phyloP scores from a whole-genome alignment of 2,888 invertebrate genomes.

The Criorhina ranunculi region DNA sequence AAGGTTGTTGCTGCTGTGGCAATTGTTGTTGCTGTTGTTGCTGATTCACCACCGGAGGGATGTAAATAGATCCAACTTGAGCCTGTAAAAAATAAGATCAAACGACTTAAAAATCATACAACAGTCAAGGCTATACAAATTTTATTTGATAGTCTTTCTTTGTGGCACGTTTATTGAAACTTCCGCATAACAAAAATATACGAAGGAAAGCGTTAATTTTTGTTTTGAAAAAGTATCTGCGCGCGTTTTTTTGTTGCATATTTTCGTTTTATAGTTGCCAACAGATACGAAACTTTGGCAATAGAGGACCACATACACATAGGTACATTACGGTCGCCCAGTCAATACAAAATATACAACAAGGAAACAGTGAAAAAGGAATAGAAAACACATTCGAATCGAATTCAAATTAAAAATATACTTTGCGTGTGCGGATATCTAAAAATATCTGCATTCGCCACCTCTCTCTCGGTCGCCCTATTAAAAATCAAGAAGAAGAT shows the following conservation, averaged over 20 bases:
- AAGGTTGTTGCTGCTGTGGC: constrained; percentile 82
- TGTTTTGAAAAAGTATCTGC: constrained; percentile 9
- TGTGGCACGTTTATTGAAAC: constrained; percentile 43
- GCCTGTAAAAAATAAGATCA: constrained; percentile 78
- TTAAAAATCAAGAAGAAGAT: background rate
- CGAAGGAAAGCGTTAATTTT: constrained; percentile 9
- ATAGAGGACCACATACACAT: constrained; percentile 40
- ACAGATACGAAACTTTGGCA: constrained; percentile 49
- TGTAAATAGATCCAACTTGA: constrained; percentile 86
- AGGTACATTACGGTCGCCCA: constrained; percentile 13
- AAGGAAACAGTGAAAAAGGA: constrained; percentile 42
- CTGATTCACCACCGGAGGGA: constrained; percentile 85
- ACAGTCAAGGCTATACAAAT: constrained; percentile 26
- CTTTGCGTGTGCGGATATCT: constrained; percentile 73
- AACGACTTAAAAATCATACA: background rate
- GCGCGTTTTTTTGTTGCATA: constrained; percentile 48
- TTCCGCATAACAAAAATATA: constrained; percentile 45
- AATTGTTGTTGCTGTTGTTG: constrained; percentile 83
- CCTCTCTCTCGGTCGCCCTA: background rate
- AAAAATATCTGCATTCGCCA: constrained; percentile 47
- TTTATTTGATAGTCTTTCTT: constrained; percentile 15
- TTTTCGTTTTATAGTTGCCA: constrained; percentile 38
- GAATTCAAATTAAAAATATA: constrained; percentile 44
- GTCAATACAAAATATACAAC: constrained; percentile 12
- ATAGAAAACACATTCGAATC: constrained; percentile 43